Percentiles rank a stretch among this genome's conserved stretches.
Evolutionary conservation across 2,113 vertebrate species (phyloP).

Genomic region (Cygnus atratus): DNA sequence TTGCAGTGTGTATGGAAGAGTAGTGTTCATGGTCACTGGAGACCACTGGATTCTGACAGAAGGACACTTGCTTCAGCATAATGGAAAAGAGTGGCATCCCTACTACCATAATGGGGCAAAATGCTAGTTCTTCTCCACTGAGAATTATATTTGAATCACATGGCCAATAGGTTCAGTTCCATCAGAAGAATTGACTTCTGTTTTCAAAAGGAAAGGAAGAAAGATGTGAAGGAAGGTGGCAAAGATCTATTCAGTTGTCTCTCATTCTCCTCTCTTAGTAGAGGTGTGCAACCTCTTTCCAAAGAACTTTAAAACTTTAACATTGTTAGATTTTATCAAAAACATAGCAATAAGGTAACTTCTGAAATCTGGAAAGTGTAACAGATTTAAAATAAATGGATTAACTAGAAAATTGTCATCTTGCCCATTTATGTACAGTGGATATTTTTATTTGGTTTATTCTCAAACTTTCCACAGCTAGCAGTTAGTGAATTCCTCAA

Average conservation of each 20-base stretch:
- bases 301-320: not conserved
- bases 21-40: not conserved
- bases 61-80: not conserved
- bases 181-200: not conserved
- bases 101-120: not conserved
- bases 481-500: not conserved
- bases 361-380: not conserved
- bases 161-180: not conserved
- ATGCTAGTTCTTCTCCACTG: not conserved
- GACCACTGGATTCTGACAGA: not conserved
- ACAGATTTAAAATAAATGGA: not conserved
- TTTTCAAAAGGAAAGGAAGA: not conserved
- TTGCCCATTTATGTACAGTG: accelerated
- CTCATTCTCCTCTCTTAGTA: not conserved
- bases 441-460: not conserved
- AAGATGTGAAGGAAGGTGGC: not conserved
- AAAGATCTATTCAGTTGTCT: not conserved
- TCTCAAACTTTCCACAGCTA: not conserved
- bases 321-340: not conserved
- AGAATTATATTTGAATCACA: not conserved
- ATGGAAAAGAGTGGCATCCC: not conserved
- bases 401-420: not conserved
- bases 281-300: not conserved
- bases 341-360: not conserved
- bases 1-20: accelerated